Percentiles rank a stretch among this genome's conserved stretches.
Conservation (phyloP, 2,113 vertebrate genomes). For the Microtus ochrogaster region DNA sequence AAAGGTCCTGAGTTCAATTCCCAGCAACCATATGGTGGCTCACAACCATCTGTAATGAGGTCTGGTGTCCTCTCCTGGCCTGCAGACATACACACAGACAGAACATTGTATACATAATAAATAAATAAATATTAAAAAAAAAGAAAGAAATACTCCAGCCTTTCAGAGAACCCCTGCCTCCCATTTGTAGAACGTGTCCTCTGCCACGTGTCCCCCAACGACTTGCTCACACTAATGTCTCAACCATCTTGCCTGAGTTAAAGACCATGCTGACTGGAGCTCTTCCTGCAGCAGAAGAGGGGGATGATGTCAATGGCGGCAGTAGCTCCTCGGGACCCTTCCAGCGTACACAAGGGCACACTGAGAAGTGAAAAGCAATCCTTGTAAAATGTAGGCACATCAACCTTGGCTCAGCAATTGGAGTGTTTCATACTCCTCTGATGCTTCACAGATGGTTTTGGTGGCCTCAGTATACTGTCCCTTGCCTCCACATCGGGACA, state of each 20-base stretch:
- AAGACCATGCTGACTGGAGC: neutral
- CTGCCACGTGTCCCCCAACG: neutral
- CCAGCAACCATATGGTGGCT: too few relatives aligned
- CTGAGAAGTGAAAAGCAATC: neutral
- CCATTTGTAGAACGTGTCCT: neutral
- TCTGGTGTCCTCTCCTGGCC: too few relatives aligned
- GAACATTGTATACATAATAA: too few relatives aligned
- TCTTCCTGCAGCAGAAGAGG: neutral
- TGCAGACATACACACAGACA: too few relatives aligned
- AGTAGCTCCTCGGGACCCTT: neutral
- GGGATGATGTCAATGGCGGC: neutral
- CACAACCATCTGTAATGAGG: too few relatives aligned
- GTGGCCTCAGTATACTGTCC: neutral
- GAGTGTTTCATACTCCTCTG: neutral
- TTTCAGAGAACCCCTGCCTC: neutral
- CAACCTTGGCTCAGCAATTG: neutral
- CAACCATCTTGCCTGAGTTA: neutral
- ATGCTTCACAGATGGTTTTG: neutral
- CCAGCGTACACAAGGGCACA: neutral
- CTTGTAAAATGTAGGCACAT: neutral
- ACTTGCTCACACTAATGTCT: neutral
- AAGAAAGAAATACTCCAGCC: neutral
- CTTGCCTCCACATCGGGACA: rapidly evolving
- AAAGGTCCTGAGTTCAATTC: too few relatives aligned
- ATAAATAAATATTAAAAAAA: too few relatives aligned